Base-by-base conservation (phyloP, 2,797 vertebrate species). In the Meriones psammophilus region DNA sequence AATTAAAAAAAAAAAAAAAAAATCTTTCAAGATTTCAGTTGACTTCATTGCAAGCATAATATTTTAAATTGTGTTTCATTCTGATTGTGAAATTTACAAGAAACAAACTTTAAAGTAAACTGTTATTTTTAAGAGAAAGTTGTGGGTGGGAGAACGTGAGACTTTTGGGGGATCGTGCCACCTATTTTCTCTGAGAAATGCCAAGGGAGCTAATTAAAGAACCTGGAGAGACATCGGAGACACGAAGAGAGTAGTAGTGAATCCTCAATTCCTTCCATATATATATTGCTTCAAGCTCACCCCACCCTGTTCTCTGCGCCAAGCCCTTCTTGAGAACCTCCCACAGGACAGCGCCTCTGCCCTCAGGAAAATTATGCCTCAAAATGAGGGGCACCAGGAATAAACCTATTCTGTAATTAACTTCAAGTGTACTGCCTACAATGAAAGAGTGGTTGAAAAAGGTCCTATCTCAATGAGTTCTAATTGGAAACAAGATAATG, bases 181-280 rank as follows among this genome's bases (percentile, higher is more conserved):
- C 85, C 28, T 96, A 94, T 81, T 74, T 76, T 89, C 58, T 86
- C 62, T 92, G 28, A 97, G 94, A 97, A 97, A 96, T 88, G 50
- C 93, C 95, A 74, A 96, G 87, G 96, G 96, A 96, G 95, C 87
- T 96, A 97, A 97, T 97, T 98, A 91, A 81, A 88, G 84, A 58
- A 97, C 94, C 33, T 5, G 8, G 14, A 50, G 74, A 86, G 39
- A 26, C 22, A 36, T 68, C 15, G 33, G 30, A 91, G 64, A 20
- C 69, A 26, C 0, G 8, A 28, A 62, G 5, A 58, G 33, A 60
- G 50, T 22, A 54, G 50, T 26, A 54, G 30, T 66, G 12, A 1
- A 5, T 5, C 68, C 69, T 76, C 50, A 28, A 33, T 1, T 22
- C n/a, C 33, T 62, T 15, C 74, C 1, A 2, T 91, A 30, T 26